Evolutionary conservation across 2,113 vertebrate genomes (phyloP).

Genomic region (Oxyruncus cristatus): DNA sequence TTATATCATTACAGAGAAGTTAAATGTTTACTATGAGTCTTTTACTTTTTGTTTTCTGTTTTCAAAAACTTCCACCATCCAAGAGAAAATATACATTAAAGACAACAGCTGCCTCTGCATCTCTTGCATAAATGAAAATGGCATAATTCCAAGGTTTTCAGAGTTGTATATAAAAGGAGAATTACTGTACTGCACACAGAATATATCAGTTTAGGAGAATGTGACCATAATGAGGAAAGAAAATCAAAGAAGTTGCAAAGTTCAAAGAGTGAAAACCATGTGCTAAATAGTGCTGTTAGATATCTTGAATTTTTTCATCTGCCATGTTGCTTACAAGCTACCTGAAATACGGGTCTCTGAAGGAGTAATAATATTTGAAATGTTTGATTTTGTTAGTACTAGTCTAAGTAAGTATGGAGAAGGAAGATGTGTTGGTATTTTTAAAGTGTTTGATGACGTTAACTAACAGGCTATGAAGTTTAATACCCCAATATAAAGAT

Average conservation of each 20-base stretch:
- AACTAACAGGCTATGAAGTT: background rate
- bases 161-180: conserved; percentile 47
- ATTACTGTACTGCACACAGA: conserved; percentile 31
- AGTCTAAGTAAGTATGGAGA: background rate
- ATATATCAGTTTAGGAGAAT: conserved; percentile 21
- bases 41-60: background rate
- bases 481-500: background rate
- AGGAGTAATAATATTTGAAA: background rate
- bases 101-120: background rate
- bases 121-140: conserved; percentile 38
- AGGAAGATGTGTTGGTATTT: background rate
- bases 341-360: background rate
- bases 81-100: background rate
- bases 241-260: conserved; percentile 40
- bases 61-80: background rate
- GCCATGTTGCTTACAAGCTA: background rate
- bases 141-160: conserved; percentile 45
- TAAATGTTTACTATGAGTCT: background rate
- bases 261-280: conserved; percentile 39
- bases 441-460: background rate
- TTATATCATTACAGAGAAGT: background rate
- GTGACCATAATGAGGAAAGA: conserved; percentile 40
- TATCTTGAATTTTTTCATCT: background rate
- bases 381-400: background rate
- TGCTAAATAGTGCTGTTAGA: background rate